Evolutionary conservation across 2,888 invertebrate species (phyloP), one percentile per base, ranked within the genome.

Genomic region (Herminia tarsipennalis): DNA sequence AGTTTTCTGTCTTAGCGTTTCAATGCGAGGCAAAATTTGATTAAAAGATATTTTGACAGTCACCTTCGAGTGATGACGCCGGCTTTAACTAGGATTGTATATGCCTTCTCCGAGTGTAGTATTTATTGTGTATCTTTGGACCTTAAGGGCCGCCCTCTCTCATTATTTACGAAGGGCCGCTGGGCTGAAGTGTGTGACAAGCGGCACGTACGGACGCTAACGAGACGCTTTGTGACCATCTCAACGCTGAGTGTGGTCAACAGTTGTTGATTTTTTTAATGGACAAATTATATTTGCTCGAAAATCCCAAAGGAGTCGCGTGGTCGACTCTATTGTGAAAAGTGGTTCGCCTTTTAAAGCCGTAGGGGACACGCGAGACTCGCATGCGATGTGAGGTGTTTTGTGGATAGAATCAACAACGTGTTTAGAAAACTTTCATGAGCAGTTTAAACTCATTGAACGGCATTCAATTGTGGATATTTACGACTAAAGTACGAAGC

Each of bases 221-320:
- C 92, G 92, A 92, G 92, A 90, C 85, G 88, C 86, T 90, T 91
- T 91, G 91, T 91, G 90, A 87, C 86, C 88, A 85, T 86, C 88
- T 81, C 78, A 73, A 72, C 69, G 54, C 83, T 81, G 73, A 82
- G 83, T 78, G 86, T 85, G 89, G 88, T 87, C 89, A 88, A 76
- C 75, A 78, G 76, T 83, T 83, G 85, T 85, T 86, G 83, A 86
- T 88, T 89, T 87, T 87, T 90, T 90, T 87, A 91, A 89, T 86
- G 88, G 83, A 88, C 85, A 86, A 88, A 88, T 89, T 81, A 87
- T 88, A 86, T 88, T 88, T 88, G 73, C 80, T 73, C 66, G 48
- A 48, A 68, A 78, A 68, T 84, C 86, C 81, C 86, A 29, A 32
- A 50, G 73, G 86, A 78, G 60, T 77, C 66, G 71, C 72, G 75